Evolutionary conservation across 2,888 invertebrate species (phyloP).

Genomic region (Oxytorus armatus): DNA sequence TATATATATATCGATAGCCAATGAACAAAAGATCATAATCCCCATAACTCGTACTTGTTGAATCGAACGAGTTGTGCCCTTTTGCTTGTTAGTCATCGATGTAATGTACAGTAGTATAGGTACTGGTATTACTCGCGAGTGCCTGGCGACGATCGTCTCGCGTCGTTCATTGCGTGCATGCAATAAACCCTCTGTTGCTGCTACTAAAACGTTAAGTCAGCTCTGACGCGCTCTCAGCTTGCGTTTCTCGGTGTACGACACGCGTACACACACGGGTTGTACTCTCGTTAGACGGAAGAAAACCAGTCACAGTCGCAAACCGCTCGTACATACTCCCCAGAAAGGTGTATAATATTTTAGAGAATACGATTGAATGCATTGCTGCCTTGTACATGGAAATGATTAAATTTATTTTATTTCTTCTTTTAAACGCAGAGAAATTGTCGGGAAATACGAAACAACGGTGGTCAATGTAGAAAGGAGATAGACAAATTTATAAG

Average conservation of each 20-base stretch:
- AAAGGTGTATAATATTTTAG: conserved; percentile 19
- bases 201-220: conserved; percentile 59
- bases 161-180: conserved; percentile 53
- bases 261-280: background rate
- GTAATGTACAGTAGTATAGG: conserved; percentile 21
- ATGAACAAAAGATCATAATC: conserved; percentile 1
- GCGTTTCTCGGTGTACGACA: conserved; percentile 39
- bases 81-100: conserved; percentile 24
- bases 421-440: conserved; percentile 7
- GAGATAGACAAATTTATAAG: too few species aligned
- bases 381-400: too few species aligned
- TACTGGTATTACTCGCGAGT: conserved; percentile 51
- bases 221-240: conserved; percentile 47
- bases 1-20: background rate
- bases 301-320: conserved; percentile 48
- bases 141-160: conserved; percentile 46
- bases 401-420: too few species aligned
- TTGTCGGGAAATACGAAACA: background rate
- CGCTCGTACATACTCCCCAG: background rate
- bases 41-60: background rate
- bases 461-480: too few species aligned
- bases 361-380: background rate
- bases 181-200: conserved; percentile 47
- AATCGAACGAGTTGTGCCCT: conserved; percentile 10
- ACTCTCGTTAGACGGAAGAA: conserved; percentile 41